Conservation (phyloP, 2,888 invertebrate species). For the Stegophylla sp. region DNA sequence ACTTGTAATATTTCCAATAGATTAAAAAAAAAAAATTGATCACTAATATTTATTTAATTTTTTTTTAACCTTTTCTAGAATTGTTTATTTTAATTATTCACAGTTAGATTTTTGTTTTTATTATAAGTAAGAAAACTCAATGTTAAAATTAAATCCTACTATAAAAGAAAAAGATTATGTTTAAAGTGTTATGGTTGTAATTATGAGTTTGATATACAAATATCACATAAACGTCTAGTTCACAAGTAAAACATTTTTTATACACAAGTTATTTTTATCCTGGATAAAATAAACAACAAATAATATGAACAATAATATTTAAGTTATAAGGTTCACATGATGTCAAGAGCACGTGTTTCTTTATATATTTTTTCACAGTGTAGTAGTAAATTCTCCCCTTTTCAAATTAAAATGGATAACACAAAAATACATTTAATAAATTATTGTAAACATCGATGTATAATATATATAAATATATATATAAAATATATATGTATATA, state of each 20-base stretch:
- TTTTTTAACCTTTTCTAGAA: not conserved
- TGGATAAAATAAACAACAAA: constrained; percentile 52
- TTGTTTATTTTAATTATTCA: not conserved
- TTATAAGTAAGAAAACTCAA: not conserved
- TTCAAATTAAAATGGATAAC: constrained; percentile 15
- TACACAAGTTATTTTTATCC: constrained; percentile 50
- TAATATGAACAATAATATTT: constrained; percentile 52
- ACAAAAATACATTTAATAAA: constrained; percentile 21
- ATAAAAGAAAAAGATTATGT: not conserved
- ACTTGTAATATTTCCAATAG: not conserved
- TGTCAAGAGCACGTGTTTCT: constrained; percentile 46
- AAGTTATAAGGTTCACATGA: constrained; percentile 44
- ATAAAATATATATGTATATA: too few species aligned
- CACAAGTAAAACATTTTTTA: constrained; percentile 47
- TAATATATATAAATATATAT: too few species aligned
- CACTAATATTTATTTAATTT: not conserved
- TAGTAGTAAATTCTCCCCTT: constrained; percentile 31
- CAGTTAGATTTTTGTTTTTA: constrained; percentile 23
- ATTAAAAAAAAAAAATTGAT: not conserved
- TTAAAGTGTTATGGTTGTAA: constrained; percentile 22
- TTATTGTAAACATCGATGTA: constrained; percentile 2
- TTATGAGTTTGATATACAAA: constrained; percentile 36
- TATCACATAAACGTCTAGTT: constrained; percentile 45
- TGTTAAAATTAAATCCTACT: constrained; percentile 8
- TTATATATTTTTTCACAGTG: constrained; percentile 7